A percentile compares a stretch with the other conserved stretches of the same genome.
phyloP scores from a whole-genome alignment of 2,888 invertebrate species.

The Busseola fusca region DNA sequence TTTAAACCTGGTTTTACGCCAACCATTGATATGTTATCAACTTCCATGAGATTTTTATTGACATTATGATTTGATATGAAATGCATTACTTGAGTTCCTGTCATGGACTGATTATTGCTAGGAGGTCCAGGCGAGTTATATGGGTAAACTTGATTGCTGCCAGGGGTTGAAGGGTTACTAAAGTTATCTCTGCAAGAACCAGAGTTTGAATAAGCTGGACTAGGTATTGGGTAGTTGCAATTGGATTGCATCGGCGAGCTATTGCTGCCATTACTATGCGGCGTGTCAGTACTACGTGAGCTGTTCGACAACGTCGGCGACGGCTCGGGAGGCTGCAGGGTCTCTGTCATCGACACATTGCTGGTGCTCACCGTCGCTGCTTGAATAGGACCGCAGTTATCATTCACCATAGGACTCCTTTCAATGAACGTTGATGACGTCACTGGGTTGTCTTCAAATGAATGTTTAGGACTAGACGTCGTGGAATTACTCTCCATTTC shows the following conservation, averaged over 20 bases:
- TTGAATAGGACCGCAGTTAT: slow-evolving; percentile 93
- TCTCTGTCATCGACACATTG: slow-evolving; percentile 92
- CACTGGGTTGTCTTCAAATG: slow-evolving; percentile 90
- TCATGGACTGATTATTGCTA: slow-evolving; percentile 70
- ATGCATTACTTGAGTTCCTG: slow-evolving; percentile 86
- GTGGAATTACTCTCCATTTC: slow-evolving; percentile 85
- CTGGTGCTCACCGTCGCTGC: slow-evolving; percentile 96
- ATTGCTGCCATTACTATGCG: slow-evolving; percentile 80
- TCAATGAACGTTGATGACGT: slow-evolving; percentile 92
- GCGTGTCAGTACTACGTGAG: slow-evolving; percentile 86
- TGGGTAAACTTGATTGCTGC: slow-evolving; percentile 74
- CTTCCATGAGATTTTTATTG: slow-evolving; percentile 87
- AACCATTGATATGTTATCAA: slow-evolving; percentile 87
- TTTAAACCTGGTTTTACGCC: slow-evolving; percentile 81
- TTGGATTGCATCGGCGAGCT: slow-evolving; percentile 77
- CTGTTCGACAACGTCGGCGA: slow-evolving; percentile 90
- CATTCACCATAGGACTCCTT: slow-evolving; percentile 88
- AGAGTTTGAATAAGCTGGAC: slow-evolving; percentile 87
- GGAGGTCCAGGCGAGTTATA: slow-evolving; percentile 84
- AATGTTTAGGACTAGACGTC: slow-evolving; percentile 88
- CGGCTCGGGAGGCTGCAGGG: slow-evolving; percentile 86
- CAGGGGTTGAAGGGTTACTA: slow-evolving; percentile 81
- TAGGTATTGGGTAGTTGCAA: slow-evolving; percentile 81
- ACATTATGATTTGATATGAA: slow-evolving; percentile 87
- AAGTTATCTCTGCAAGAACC: slow-evolving; percentile 79